Percentiles rank a stretch among this genome's conserved stretches.
Conservation (phyloP, 2,888 invertebrate genomes). For the Nomada lathburiana region DNA sequence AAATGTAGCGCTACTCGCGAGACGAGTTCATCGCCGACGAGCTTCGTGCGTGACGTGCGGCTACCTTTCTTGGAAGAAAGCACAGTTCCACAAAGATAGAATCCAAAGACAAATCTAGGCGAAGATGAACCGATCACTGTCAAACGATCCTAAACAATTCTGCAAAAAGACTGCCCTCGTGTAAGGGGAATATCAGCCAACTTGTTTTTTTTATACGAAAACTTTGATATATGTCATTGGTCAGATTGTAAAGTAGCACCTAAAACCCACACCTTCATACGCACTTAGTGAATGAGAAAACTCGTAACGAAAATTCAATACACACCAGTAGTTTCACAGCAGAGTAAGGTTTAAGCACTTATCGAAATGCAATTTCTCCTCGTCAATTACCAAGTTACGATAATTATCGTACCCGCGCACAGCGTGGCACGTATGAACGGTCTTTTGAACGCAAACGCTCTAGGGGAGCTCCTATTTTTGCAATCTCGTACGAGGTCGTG, state of each 20-base stretch:
- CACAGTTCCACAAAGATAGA: not conserved
- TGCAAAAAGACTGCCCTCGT: constrained; percentile 54
- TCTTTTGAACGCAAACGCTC: constrained; percentile 27
- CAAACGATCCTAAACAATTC: constrained; percentile 59
- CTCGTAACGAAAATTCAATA: not conserved
- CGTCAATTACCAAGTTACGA: constrained; percentile 47
- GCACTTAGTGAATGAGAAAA: not conserved
- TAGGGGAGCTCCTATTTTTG: constrained; percentile 44
- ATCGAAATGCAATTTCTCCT: constrained; percentile 43
- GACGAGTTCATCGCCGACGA: constrained; percentile 21
- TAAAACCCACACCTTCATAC: constrained; percentile 11
- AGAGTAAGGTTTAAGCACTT: constrained; percentile 2
- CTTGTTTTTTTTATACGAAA: constrained; percentile 49
- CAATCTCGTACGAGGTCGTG: constrained; percentile 46
- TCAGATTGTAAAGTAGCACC: constrained; percentile 30
- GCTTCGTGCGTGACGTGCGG: constrained; percentile 60
- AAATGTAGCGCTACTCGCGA: constrained; percentile 59
- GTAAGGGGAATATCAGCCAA: constrained; percentile 39
- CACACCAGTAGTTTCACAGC: constrained; percentile 21
- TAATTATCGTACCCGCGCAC: constrained; percentile 14
- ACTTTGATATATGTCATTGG: constrained; percentile 49
- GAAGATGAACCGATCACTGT: constrained; percentile 61
- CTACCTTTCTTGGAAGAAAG: constrained; percentile 29
- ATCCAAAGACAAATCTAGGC: not conserved
- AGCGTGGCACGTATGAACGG: not conserved